Evolutionary conservation across 37 sponge, comb jelly and placozoan genomes (phyloP).

Genomic region (Crambe crambe): DNA sequence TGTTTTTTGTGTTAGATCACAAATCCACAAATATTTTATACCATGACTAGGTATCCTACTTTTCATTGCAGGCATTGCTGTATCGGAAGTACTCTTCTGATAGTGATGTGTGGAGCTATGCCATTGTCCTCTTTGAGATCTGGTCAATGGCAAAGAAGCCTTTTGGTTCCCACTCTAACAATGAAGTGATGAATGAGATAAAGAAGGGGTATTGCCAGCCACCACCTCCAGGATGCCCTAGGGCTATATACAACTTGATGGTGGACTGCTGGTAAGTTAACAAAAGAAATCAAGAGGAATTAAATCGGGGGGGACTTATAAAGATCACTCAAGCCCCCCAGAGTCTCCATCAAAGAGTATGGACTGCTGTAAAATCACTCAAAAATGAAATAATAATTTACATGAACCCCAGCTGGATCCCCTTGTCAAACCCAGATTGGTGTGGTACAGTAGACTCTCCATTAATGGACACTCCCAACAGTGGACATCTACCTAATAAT

Average conservation of each 20-base stretch:
- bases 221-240: conserved; percentile 68
- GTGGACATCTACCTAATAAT: no score
- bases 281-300: no score
- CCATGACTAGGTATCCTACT: no score
- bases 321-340: no score
- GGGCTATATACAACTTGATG: conserved; percentile 55
- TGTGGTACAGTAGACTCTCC: no score
- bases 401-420: neutral
- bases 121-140: conserved; percentile 62
- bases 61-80: conserved; percentile 42
- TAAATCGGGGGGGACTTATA: no score
- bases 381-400: no score
- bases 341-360: neutral
- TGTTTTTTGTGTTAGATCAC: neutral
- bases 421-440: no score
- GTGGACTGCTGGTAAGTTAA: conserved; percentile 59
- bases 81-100: conserved; percentile 32
- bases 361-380: neutral
- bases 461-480: no score
- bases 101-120: conserved; percentile 78
- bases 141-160: conserved; percentile 53
- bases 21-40: neutral
- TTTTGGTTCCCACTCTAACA: neutral
- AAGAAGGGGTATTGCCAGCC: conserved; percentile 22
- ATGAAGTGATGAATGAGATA: conserved; percentile 15